Percentiles rank a stretch among this genome's conserved stretches.
Conservation (phyloP, 2,113 vertebrate genomes). For the Lathamus discolor region DNA sequence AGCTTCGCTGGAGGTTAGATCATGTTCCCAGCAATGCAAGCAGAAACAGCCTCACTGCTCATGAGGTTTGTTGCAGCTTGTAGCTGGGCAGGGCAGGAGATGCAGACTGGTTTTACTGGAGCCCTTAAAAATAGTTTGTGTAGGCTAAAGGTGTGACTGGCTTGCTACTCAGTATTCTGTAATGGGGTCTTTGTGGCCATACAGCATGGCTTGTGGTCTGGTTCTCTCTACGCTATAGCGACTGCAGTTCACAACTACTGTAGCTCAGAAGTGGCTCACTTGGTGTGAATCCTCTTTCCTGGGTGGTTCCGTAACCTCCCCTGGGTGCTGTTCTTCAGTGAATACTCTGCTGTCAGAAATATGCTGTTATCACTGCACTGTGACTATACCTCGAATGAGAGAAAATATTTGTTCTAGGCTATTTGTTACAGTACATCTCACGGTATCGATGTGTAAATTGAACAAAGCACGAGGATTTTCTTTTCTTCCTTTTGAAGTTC, state of each 20-base stretch:
- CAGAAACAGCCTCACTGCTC: background rate
- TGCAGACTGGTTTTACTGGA: background rate
- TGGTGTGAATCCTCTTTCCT: background rate
- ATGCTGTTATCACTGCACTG: background rate
- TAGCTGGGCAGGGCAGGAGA: background rate
- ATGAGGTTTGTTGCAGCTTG: background rate
- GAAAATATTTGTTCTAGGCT: background rate
- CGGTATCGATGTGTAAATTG: background rate
- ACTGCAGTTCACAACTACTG: background rate
- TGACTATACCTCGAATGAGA: background rate
- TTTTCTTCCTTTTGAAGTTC: background rate
- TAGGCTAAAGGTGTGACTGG: background rate
- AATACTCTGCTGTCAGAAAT: background rate
- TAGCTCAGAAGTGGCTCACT: background rate
- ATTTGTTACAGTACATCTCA: background rate
- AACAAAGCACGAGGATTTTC: background rate
- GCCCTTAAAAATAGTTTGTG: background rate
- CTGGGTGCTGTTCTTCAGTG: background rate
- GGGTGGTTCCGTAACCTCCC: background rate
- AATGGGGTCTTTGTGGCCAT: background rate
- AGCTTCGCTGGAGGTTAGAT: background rate
- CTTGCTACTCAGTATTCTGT: background rate
- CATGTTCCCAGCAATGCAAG: background rate
- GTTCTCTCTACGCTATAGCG: background rate
- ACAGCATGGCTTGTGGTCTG: rapidly evolving